These are phyloP conservation scores for Charaxes varanes DNA, from an alignment of 1,140 invertebrate genomes.

Conservation along the genomic window DNA sequence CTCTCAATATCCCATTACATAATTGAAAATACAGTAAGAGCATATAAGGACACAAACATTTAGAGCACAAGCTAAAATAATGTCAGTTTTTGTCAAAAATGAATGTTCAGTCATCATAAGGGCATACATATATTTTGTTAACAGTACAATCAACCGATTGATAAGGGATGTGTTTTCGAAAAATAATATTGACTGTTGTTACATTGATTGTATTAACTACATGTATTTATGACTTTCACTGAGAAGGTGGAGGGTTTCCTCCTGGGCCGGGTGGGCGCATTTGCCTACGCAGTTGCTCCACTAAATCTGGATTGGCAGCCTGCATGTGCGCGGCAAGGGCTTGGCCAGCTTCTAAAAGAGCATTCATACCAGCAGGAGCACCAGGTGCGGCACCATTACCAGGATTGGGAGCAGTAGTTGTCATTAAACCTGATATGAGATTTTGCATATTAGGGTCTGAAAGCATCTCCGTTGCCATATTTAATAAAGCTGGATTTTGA, in stretches of 20 bases:
- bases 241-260: slow-evolving; percentile 26
- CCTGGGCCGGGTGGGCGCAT: slow-evolving; percentile 43
- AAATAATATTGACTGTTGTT: neutral
- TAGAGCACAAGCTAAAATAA: too few species aligned
- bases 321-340: slow-evolving; percentile 70
- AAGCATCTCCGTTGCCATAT: slow-evolving; percentile 87
- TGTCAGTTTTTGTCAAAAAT: too few species aligned
- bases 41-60: too few species aligned
- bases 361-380: slow-evolving; percentile 35
- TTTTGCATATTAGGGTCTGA: slow-evolving; percentile 85
- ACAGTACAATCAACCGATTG: too few species aligned
- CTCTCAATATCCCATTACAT: too few species aligned
- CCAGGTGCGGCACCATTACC: slow-evolving; percentile 15
- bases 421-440: slow-evolving; percentile 74
- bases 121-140: too few species aligned
- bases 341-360: slow-evolving; percentile 61
- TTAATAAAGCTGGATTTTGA: slow-evolving; percentile 84
- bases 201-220: neutral
- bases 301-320: slow-evolving; percentile 62
- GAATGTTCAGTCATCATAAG: too few species aligned
- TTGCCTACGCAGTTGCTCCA: slow-evolving; percentile 61
- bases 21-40: too few species aligned
- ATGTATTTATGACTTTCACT: slow-evolving; percentile 9
- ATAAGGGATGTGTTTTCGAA: neutral
- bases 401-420: slow-evolving; percentile 18